Conservation (phyloP, 2,888 invertebrate genomes). For the Drosophila neonasuta region DNA sequence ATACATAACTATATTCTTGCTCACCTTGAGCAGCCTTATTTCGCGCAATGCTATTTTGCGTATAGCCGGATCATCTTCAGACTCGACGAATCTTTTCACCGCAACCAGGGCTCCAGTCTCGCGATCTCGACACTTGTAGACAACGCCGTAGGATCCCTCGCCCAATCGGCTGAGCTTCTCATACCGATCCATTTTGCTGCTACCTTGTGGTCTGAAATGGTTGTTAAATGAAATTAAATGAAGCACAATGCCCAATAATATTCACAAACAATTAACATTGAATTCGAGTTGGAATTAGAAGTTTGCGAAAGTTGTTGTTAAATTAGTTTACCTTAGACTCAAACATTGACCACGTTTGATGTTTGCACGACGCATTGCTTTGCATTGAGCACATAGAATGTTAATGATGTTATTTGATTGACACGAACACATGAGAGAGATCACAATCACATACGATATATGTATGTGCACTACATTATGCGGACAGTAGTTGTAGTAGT, state of each 20-base stretch:
- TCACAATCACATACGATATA: slow-evolving; percentile 31
- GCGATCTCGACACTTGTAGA: slow-evolving; percentile 97
- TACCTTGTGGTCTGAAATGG: slow-evolving; percentile 88
- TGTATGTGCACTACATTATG: slow-evolving; percentile 21
- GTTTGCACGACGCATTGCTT: slow-evolving; percentile 79
- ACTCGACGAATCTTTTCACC: slow-evolving; percentile 98
- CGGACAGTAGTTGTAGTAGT: neutral
- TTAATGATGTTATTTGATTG: slow-evolving; percentile 58
- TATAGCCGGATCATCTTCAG: slow-evolving; percentile 97
- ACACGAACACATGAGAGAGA: slow-evolving; percentile 69
- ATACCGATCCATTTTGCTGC: slow-evolving; percentile 95
- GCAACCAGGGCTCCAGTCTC: slow-evolving; percentile 97
- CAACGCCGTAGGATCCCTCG: slow-evolving; percentile 89
- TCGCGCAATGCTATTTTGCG: slow-evolving; percentile 97
- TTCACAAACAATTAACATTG: neutral
- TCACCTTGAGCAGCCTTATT: slow-evolving; percentile 95
- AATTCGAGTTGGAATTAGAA: neutral
- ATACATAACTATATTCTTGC: too few relatives aligned
- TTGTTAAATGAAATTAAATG: neutral
- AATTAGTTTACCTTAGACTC: slow-evolving; percentile 76
- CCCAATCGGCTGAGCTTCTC: slow-evolving; percentile 97
- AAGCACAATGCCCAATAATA: too few relatives aligned
- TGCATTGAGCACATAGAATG: slow-evolving; percentile 75
- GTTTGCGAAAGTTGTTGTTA: slow-evolving; percentile 2
- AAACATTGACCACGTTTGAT: slow-evolving; percentile 80